Conservation (phyloP, 64 coral and sea anemone species). For the Stichodactyla mertensii region DNA sequence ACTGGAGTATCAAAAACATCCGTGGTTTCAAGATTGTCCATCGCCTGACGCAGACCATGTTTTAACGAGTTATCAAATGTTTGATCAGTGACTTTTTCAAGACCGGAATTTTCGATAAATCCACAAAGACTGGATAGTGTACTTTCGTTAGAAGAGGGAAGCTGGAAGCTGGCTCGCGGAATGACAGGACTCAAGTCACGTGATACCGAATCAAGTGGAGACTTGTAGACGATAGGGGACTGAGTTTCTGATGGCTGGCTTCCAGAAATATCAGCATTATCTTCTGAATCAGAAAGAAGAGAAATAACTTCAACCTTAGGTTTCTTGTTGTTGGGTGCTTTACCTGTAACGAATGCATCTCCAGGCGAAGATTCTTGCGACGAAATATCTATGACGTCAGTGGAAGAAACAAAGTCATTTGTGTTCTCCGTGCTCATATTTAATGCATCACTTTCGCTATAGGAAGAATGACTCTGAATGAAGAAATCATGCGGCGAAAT, state of each 20-base stretch:
- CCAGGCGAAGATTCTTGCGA: not conserved
- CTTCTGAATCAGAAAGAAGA: conserved; percentile 8
- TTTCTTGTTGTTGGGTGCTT: not conserved
- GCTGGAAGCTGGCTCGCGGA: not conserved
- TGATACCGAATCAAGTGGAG: not conserved
- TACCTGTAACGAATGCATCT: not conserved
- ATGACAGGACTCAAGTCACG: not conserved
- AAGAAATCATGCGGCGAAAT: not conserved
- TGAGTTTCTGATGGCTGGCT: not conserved
- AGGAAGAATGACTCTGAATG: not conserved
- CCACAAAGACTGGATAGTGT: not conserved
- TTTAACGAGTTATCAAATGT: not conserved
- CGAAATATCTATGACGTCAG: not conserved
- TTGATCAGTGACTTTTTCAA: not conserved
- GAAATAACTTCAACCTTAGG: not conserved
- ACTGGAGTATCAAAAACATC: not conserved
- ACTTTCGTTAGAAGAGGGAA: not conserved
- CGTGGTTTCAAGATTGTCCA: not conserved
- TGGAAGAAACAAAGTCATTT: not conserved
- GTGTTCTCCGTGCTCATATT: not conserved
- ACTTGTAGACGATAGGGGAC: not conserved
- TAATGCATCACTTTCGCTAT: not conserved
- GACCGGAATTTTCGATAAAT: not conserved
- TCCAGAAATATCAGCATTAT: not conserved
- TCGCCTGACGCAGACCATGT: not conserved